Conservation (phyloP, 2,797 vertebrate genomes). For the Cryptoprocta ferox region DNA sequence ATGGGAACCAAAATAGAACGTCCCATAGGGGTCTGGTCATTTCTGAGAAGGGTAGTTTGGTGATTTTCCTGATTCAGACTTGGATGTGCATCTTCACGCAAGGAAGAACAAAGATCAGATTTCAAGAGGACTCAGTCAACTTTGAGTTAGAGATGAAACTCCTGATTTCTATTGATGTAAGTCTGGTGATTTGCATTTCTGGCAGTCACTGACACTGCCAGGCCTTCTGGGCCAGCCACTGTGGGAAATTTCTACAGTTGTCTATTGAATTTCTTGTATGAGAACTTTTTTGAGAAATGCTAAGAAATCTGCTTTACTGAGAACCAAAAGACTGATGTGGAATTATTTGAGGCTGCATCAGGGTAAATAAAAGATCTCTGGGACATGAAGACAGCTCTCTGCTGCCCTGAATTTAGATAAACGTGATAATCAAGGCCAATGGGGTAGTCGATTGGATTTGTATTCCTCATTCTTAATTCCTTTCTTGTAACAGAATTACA, state of each 20-base stretch:
- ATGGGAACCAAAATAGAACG: slow-evolving; percentile 57
- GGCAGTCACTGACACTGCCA: slow-evolving; percentile 14
- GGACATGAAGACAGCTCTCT: background rate
- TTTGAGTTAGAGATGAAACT: slow-evolving; percentile 66
- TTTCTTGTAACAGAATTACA: background rate
- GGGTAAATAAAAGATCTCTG: slow-evolving; percentile 40
- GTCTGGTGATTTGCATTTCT: slow-evolving; percentile 64
- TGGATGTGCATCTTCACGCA: slow-evolving; percentile 30
- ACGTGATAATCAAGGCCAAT: background rate
- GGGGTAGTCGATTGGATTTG: background rate
- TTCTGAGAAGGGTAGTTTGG: slow-evolving; percentile 54
- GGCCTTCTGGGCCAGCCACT: slow-evolving; percentile 46
- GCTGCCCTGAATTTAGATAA: background rate
- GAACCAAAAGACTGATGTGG: background rate
- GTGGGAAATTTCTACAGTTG: slow-evolving; percentile 59
- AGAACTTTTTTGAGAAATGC: slow-evolving; percentile 44
- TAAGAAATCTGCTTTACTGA: slow-evolving; percentile 43
- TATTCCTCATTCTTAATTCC: slow-evolving; percentile 38
- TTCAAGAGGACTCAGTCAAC: slow-evolving; percentile 51
- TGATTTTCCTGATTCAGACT: slow-evolving; percentile 68
- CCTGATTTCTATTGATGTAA: slow-evolving; percentile 58
- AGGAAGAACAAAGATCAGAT: slow-evolving; percentile 56
- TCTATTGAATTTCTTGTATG: slow-evolving; percentile 31
- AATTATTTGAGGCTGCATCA: background rate
- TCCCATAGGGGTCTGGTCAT: background rate